Conservation (phyloP, 2,113 vertebrate species). For the Plecotus auritus region DNA sequence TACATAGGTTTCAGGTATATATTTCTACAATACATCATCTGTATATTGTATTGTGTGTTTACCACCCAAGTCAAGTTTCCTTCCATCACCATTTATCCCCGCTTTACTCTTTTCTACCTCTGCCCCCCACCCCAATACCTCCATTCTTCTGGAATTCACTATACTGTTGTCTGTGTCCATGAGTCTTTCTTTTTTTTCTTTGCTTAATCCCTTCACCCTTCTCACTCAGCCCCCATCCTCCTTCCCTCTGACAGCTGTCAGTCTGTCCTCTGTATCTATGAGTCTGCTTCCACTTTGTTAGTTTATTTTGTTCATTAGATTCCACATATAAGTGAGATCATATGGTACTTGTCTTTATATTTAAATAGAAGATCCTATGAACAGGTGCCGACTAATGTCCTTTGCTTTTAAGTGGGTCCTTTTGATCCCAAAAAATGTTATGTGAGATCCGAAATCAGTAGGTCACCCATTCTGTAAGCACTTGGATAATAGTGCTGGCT, state of each 20-base stretch:
- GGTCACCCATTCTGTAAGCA: not conserved
- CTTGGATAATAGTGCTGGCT: not conserved
- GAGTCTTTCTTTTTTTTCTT: not conserved
- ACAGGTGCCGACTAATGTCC: not conserved
- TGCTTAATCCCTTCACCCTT: not conserved
- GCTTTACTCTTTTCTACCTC: not conserved
- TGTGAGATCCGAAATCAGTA: not conserved
- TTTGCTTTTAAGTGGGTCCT: not conserved
- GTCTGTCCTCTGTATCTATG: not conserved
- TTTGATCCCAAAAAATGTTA: not conserved
- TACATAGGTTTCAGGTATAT: not conserved
- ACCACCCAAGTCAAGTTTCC: not conserved
- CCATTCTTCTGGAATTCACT: not conserved
- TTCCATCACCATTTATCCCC: not conserved
- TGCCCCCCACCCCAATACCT: too few relatives aligned
- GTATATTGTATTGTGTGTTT: not conserved
- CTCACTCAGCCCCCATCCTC: not conserved
- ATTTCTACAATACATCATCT: not conserved
- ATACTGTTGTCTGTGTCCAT: not conserved
- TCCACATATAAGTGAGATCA: not conserved
- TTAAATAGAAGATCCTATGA: not conserved
- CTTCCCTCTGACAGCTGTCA: not conserved
- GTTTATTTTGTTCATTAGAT: not conserved
- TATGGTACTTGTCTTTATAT: not conserved
- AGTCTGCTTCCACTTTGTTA: not conserved